A percentile compares a stretch with the other conserved stretches of the same genome.
These are phyloP conservation scores for Sebastiscus albofasciatus DNA, from an alignment of 2,797 vertebrate species.

Conservation along the genomic window DNA sequence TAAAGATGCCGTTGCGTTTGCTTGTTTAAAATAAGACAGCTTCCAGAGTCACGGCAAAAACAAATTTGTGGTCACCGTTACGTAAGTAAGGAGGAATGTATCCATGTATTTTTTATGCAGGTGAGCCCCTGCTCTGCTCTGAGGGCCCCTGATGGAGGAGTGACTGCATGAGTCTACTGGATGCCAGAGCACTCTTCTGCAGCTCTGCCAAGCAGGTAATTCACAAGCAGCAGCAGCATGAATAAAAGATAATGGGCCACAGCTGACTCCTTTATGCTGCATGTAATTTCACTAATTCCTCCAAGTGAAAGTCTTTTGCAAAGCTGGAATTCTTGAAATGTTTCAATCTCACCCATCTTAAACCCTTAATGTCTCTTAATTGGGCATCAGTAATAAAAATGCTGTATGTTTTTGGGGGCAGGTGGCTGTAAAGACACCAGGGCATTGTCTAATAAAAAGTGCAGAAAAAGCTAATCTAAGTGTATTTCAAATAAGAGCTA, in stretches of 20 bases:
- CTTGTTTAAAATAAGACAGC: conserved; percentile 41
- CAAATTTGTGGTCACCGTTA: conserved; percentile 72
- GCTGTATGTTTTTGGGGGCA: conserved; percentile 51
- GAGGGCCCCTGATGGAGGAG: conserved; percentile 77
- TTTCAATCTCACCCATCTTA: conserved; percentile 45
- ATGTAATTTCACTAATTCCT: conserved; percentile 77
- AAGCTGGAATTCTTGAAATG: conserved; percentile 54
- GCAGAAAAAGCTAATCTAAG: conserved; percentile 34
- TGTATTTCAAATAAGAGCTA: conserved; percentile 45
- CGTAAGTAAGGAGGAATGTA: conserved; percentile 67
- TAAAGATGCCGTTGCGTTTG: conserved; percentile 17
- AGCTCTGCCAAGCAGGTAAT: conserved; percentile 85
- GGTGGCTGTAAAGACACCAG: conserved; percentile 54
- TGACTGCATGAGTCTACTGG: conserved; percentile 70
- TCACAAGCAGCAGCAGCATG: conserved; percentile 82
- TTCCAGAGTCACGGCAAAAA: conserved; percentile 53
- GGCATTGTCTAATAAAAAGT: conserved; percentile 54
- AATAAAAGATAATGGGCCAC: conserved; percentile 84
- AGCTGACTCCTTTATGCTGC: conserved; percentile 80
- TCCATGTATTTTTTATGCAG: conserved; percentile 85
- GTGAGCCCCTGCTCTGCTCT: conserved; percentile 76
- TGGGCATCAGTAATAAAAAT: conserved; percentile 40
- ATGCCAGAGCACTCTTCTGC: conserved; percentile 81
- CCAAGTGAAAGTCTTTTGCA: conserved; percentile 67
- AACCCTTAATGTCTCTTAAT: conserved; percentile 50